Evolutionary conservation across 2,113 vertebrate genomes (phyloP).

Genomic region (Synchiropus splendidus): DNA sequence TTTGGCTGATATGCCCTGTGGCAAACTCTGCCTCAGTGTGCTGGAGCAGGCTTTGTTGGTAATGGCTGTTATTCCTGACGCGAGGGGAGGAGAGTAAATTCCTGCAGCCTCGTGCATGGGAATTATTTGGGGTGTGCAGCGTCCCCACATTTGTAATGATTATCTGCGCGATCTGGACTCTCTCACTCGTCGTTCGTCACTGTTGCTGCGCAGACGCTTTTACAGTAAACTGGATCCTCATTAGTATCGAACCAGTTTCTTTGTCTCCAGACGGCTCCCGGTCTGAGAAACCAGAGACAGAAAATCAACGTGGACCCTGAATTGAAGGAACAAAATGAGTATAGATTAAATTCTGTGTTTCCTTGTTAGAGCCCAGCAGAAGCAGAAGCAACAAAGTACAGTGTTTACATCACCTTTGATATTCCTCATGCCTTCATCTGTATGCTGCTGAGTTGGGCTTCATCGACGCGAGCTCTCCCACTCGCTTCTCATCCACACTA

Average conservation of each 20-base stretch:
- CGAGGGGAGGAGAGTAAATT: constrained; percentile 63
- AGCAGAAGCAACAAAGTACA: no score
- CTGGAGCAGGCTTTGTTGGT: constrained; percentile 63
- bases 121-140: constrained; percentile 17
- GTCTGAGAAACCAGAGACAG: no score
- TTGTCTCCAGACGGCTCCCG: constrained; percentile 22
- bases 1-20: constrained; percentile 69
- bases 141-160: neutral
- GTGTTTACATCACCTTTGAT: no score
- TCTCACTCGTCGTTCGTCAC: constrained; percentile 19
- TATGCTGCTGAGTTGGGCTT: no score
- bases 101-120: constrained; percentile 40
- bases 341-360: no score
- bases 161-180: constrained; percentile 9
- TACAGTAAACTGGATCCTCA: constrained; percentile 35
- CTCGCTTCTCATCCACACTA: no score
- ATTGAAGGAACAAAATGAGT: no score
- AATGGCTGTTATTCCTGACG: constrained; percentile 65
- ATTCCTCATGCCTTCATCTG: no score
- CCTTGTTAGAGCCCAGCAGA: no score
- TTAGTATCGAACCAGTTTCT: constrained; percentile 33
- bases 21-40: constrained; percentile 60
- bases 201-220: constrained; percentile 20
- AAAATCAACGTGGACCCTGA: no score
- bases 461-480: no score